Conservation (phyloP, 2,888 invertebrate genomes). For the Caenorhabditis afra region DNA sequence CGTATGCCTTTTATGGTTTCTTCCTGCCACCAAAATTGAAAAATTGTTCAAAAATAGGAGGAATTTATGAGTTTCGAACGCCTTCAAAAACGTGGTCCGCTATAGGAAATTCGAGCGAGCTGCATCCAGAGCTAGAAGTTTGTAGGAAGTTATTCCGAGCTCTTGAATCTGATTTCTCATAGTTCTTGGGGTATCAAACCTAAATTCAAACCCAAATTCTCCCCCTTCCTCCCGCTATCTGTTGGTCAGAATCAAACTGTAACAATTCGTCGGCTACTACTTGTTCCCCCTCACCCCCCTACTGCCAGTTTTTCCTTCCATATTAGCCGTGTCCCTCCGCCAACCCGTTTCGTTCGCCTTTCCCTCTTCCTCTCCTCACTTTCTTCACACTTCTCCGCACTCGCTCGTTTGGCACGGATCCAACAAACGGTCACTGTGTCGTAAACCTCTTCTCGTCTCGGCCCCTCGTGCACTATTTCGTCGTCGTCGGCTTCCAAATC, state of each 20-base stretch:
- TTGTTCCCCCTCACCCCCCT: constrained; percentile 5
- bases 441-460: constrained; percentile 9
- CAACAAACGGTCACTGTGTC: neutral
- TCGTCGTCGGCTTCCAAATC: constrained; percentile 23
- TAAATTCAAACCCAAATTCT: neutral
- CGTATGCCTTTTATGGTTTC: too few species aligned
- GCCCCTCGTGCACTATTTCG: constrained; percentile 7
- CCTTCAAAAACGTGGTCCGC: too few species aligned
- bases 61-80: too few species aligned
- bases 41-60: too few species aligned
- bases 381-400: constrained; percentile 15
- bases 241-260: neutral
- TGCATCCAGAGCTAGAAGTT: too few species aligned
- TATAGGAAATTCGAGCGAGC: too few species aligned
- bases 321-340: neutral
- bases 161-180: too few species aligned
- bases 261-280: neutral
- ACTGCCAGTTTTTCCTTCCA: neutral
- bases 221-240: constrained; percentile 11
- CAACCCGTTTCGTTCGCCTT: neutral
- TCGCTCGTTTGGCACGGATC: constrained; percentile 4
- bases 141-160: too few species aligned
- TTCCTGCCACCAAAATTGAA: too few species aligned
- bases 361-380: neutral
- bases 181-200: too few species aligned